phyloP scores from a whole-genome alignment of 2,797 vertebrate species.

The Paramormyrops hopkinsi region DNA sequence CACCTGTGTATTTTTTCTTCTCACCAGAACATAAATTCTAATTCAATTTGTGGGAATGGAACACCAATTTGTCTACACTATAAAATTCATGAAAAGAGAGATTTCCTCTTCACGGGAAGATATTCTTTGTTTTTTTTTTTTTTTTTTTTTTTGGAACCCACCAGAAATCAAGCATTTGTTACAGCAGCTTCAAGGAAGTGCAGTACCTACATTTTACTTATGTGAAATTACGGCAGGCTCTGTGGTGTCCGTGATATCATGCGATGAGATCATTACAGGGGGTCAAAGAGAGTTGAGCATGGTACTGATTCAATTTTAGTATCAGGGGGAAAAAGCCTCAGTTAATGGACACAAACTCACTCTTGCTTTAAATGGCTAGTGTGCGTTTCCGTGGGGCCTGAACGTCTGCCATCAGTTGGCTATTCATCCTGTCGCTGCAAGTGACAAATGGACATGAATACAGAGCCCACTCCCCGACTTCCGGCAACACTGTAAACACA shows the following conservation, averaged over 20 bases:
- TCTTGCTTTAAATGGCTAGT: neutral
- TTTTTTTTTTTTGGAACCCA: neutral
- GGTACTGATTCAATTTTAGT: conserved; percentile 1
- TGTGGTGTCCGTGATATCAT: neutral
- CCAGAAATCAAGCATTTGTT: neutral
- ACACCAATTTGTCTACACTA: neutral
- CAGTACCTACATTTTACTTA: neutral
- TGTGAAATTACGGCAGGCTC: neutral
- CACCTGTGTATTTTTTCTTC: neutral
- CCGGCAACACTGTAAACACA: neutral
- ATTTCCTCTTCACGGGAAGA: neutral
- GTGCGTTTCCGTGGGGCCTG: neutral
- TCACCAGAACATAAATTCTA: neutral
- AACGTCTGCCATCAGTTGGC: neutral
- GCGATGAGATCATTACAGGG: neutral
- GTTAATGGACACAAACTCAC: neutral
- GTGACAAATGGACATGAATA: neutral
- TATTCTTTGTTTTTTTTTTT: neutral
- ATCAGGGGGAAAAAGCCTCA: neutral
- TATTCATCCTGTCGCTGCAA: neutral
- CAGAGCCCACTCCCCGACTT: no score
- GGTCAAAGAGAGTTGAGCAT: conserved; percentile 10
- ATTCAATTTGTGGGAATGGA: conserved; percentile 5
- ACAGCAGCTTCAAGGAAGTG: neutral
- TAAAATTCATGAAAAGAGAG: neutral